These are phyloP conservation scores for Trilocha varians DNA, from an alignment of 2,888 invertebrate species.

Conservation along the genomic window DNA sequence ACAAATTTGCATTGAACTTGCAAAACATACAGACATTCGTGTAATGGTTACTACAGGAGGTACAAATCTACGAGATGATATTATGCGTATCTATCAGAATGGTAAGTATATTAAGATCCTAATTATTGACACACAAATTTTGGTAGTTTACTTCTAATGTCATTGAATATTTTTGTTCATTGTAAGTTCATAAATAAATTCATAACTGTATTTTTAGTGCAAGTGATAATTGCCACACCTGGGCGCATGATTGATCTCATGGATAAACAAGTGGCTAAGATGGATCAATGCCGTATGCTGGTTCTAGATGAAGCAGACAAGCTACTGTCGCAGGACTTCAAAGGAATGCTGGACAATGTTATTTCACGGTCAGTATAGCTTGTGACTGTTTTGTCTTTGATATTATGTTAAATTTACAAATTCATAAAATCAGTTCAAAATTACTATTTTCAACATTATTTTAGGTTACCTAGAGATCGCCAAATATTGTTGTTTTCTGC, in stretches of 20 bases:
- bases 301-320: slow-evolving; percentile 99
- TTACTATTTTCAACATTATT: slow-evolving; percentile 12
- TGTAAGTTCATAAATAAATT: too few species aligned
- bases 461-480: slow-evolving; percentile 91
- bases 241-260: slow-evolving; percentile 99
- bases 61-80: slow-evolving; percentile 97
- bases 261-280: slow-evolving; percentile 96
- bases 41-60: slow-evolving; percentile 99
- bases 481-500: slow-evolving; percentile 99
- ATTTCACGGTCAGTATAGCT: slow-evolving; percentile 75
- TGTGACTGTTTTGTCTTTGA: slow-evolving; percentile 4
- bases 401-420: neutral
- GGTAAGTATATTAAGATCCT: slow-evolving; percentile 64
- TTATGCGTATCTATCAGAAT: slow-evolving; percentile 99
- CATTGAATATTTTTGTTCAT: too few species aligned
- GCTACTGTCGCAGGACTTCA: slow-evolving; percentile 98
- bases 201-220: slow-evolving; percentile 79
- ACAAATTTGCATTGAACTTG: slow-evolving; percentile 99
- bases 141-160: too few species aligned
- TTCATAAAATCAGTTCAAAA: neutral
- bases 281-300: slow-evolving; percentile 96
- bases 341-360: slow-evolving; percentile 98
- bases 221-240: slow-evolving; percentile 99
- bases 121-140: neutral
- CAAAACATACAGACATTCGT: slow-evolving; percentile 96